Evolutionary conservation across 2,797 vertebrate species (phyloP), one percentile per base, ranked within the genome.

Genomic region (Oophaga sylvatica): DNA sequence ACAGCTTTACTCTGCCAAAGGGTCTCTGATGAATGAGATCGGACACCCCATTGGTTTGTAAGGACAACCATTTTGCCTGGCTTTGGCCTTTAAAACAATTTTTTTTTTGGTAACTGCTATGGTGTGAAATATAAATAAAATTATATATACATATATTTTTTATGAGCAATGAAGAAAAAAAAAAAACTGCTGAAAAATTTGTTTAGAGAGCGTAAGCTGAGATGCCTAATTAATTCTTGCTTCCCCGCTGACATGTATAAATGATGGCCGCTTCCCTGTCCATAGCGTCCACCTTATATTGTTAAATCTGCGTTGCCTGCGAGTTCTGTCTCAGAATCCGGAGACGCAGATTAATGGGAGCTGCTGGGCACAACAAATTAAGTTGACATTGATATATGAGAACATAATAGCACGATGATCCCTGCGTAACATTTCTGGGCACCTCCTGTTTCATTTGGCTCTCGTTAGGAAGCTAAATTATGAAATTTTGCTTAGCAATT

Each of bases 361-460:
- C 96, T 96, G 95, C 97, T 97, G 96, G 96, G 97, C 96, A 97
- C 97, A 96, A 97, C 96, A 96, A 96, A 97, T 97, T 97, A 98
- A 97, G 95, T 94, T 97, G 97, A 97, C 97, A 96, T 97, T 97
- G 97, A 98, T 96, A 95, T 96, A 97, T 97, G 96, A 95, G 96
- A 95, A 95, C 95, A 92, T 93, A 95, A 96, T 94, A 95, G 96
- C 96, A 93, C 87, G 91, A 94, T 95, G 96, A 96, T 96, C 96
- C 95, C 95, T 94, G 93, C 83, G 94, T 93, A 93, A 93, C 94
- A 78, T 92, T 90, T 92, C 95, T 93, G 95, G 96, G 94, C 92
- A 94, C 94, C 96, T 94, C 95, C 94, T 94, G 96, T 96, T 96
- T 95, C 95, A 94, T 96, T 95, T 94, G 95, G 95, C 96, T 96